Evolutionary conservation across 2,113 vertebrate species (phyloP), one percentile per base, ranked within the genome.

Genomic region (Sebastes fasciatus): DNA sequence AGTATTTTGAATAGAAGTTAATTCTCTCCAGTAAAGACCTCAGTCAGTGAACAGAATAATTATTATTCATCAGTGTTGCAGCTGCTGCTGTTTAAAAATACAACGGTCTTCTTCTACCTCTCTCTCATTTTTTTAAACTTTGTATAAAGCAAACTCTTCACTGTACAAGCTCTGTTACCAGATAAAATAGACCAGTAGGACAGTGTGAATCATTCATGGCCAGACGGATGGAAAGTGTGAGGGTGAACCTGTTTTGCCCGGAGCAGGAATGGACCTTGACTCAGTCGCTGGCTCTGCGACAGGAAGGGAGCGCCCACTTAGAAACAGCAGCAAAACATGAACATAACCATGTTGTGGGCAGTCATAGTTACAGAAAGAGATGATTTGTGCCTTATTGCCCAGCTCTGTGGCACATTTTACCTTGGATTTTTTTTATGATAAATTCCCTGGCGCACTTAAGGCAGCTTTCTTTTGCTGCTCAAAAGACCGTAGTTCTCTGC

Each of bases 191-290:
- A 81, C 51, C 82, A 79, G 66, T 51, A 51, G 82, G 77, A 60
- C 75, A 69, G 82, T 12, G 57, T 93, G 93, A 94, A 86, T 93
- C 93, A 94, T 90, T 91, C 85, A 85, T 90, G 86, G 89, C 67
- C 70, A 80, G 84, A 81, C 75, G 67, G 63, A 87, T 73, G 92
- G 93, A 95, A 93, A 95, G 76, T 79, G 80, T 91, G 90, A 92
- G 75, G 85, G 71, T 58, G 86, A 84, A 87, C 72, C 80, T 57
- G 71, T 67, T 86, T 55, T 5, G 55, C 83, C 79, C 79, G 7
- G 13, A 83, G 86, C 77, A 16, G 74, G 62, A 76, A 77, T 2
- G 16, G 64, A 67, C 86, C 74, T 67, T 79, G 88, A 92, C 74
- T 91, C 90, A 91, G 62, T 65, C 45, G 3, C 70, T 93, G 91